phyloP scores from a whole-genome alignment of 2,888 invertebrate species.

The Congeria kusceri region DNA sequence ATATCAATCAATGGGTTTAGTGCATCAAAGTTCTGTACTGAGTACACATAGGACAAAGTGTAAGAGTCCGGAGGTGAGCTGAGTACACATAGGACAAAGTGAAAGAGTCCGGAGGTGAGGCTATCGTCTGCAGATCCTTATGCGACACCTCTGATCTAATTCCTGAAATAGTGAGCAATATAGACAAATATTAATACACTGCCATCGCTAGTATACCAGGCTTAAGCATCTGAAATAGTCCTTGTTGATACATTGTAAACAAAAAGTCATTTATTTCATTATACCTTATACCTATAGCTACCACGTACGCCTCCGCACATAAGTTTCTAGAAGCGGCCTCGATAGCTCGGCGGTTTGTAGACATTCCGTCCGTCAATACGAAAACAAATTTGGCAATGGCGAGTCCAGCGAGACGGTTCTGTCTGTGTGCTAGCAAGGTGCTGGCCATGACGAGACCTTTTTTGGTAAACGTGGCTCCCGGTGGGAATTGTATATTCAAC shows the following conservation, averaged over 20 bases:
- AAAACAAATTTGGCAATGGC: conserved; percentile 9
- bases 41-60: conserved; percentile 9
- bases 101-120: neutral
- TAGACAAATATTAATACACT: no score
- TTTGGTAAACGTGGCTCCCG: conserved; percentile 19
- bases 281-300: conserved; percentile 6
- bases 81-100: conserved; percentile 11
- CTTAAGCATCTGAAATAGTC: no score
- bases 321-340: neutral
- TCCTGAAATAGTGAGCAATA: neutral
- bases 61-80: conserved; percentile 6
- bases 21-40: conserved; percentile 19
- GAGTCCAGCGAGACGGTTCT: conserved; percentile 12
- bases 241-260: no score
- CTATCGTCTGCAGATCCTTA: conserved; percentile 7
- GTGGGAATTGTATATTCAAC: conserved; percentile 7
- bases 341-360: conserved; percentile 1
- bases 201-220: no score
- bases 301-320: neutral
- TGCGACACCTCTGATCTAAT: conserved; percentile 2
- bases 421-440: conserved; percentile 2
- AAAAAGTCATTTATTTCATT: no score
- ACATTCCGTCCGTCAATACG: conserved; percentile 25
- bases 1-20: neutral
- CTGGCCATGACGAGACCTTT: conserved; percentile 17